Base-by-base conservation (phyloP, 1,140 invertebrate genomes). In the Hylaeus anthracinus region DNA sequence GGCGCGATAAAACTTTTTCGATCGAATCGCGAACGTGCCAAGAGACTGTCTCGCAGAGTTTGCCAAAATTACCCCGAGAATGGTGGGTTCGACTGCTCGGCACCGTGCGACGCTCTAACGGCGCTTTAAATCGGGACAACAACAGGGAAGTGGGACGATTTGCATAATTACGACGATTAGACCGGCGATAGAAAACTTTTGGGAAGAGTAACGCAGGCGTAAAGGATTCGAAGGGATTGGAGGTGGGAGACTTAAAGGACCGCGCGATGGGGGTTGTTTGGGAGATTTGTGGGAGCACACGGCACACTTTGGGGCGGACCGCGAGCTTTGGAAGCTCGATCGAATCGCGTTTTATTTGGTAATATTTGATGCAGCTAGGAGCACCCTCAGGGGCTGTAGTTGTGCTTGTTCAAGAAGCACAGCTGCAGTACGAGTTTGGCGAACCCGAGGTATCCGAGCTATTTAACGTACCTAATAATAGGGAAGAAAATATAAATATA, bases 151-250 rank as follows among this genome's bases (percentile, higher is more conserved):
- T 53, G 53, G 14, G 26, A 5, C 37, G 2, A 60, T 77, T 77
- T 70, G 43, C 74, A 77, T 77, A 77, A 77, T 60, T 48, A 15
- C 74, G 43, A 1, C 74, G 55, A 69, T 77, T 77, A 77, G 37
- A 51, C n/a, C 10, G 5, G 15, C 12, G 51, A 76, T 58, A 67
- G 43, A 51, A 41, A 77, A 77, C 14, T 77, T 65, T 39, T 0
- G 26, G 2, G 15, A 14, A 66, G 41, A 39, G 8, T 10, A 48
- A 26, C 14, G 41, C 5, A 5, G 43, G n/a, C 6, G 26, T 41
- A 43, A 15, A 43, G 6, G 63, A 9, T 41, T 15, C 6, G 2
- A 8, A 51, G 51, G 15, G n/a, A 26, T 26, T 26, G 26, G 26
- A 26, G 26, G 26, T 26, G 26, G 26, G 26, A 26, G 26, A 14